Percentiles rank a stretch among this genome's conserved stretches.
Conservation (phyloP, 2,888 invertebrate genomes). For the Argyresthia goedartella region DNA sequence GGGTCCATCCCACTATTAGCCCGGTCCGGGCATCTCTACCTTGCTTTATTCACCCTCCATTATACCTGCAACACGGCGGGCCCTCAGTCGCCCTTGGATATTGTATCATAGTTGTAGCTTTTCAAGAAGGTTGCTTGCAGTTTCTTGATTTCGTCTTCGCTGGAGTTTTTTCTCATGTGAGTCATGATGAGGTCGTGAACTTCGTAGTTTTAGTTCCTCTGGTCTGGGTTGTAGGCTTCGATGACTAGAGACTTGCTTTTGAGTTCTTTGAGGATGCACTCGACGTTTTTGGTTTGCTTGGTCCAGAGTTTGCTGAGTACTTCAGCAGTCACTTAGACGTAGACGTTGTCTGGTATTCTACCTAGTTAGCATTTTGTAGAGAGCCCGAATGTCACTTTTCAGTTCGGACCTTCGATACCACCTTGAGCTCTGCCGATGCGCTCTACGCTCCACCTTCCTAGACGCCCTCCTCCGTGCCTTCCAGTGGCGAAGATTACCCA, state of each 20-base stretch:
- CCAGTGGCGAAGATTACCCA: no score
- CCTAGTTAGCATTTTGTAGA: constrained; percentile 75
- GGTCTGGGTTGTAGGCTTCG: constrained; percentile 71
- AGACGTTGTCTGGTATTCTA: constrained; percentile 79
- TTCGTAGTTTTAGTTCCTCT: constrained; percentile 75
- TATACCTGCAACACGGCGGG: no score
- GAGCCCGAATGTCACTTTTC: constrained; percentile 43
- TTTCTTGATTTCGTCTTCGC: constrained; percentile 44
- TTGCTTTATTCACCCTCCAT: no score
- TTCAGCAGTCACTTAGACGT: constrained; percentile 72
- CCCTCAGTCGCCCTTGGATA: no score
- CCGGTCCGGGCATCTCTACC: no score
- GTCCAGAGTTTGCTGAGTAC: constrained; percentile 61
- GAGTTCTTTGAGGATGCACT: constrained; percentile 74
- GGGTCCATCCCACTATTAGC: no score
- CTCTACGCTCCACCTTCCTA: no score
- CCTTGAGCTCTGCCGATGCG: no score
- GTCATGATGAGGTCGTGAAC: constrained; percentile 78
- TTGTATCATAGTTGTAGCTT: constrained; percentile 65
- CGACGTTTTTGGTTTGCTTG: constrained; percentile 54
- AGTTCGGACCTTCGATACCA: no score
- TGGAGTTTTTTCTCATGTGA: constrained; percentile 66
- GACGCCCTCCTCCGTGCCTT: no score
- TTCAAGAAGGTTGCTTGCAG: constrained; percentile 72
- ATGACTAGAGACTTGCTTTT: constrained; percentile 77